phyloP scores from a whole-genome alignment of 2,888 invertebrate genomes.

The Sipha maydis region DNA sequence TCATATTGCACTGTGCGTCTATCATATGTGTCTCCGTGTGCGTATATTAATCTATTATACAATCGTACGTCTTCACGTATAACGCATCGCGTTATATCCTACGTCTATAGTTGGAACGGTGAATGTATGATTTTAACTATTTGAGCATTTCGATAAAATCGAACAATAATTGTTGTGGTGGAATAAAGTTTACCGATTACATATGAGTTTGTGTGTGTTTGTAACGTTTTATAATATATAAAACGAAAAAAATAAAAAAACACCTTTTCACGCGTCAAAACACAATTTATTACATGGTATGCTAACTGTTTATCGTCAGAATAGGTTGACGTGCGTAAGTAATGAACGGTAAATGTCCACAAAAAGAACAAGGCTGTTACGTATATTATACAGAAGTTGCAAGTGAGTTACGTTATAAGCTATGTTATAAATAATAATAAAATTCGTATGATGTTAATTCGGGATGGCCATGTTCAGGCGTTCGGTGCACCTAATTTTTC shows the following conservation, averaged over 20 bases:
- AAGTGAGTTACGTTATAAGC: not conserved
- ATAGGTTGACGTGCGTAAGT: constrained; percentile 25
- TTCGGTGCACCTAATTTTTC: not conserved
- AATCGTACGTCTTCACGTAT: too few relatives aligned
- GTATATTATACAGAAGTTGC: not conserved
- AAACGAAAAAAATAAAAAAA: not conserved
- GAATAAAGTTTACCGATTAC: not conserved
- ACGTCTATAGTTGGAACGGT: not conserved
- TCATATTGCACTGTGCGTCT: too few relatives aligned
- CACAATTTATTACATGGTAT: not conserved
- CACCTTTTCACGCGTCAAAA: not conserved
- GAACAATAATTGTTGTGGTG: not conserved
- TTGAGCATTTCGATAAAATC: not conserved
- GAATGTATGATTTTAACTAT: not conserved
- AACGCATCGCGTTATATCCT: not conserved
- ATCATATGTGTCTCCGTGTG: too few relatives aligned
- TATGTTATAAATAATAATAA: not conserved
- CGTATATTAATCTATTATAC: too few relatives aligned
- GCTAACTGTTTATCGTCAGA: not conserved
- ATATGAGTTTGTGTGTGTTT: not conserved
- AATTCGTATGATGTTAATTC: not conserved
- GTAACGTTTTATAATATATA: not conserved
- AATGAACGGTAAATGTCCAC: constrained; percentile 12
- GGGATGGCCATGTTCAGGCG: not conserved
- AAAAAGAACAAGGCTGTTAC: not conserved